Evolutionary conservation across 2,888 invertebrate species (phyloP).

Genomic region (Periphyllus acericola): DNA sequence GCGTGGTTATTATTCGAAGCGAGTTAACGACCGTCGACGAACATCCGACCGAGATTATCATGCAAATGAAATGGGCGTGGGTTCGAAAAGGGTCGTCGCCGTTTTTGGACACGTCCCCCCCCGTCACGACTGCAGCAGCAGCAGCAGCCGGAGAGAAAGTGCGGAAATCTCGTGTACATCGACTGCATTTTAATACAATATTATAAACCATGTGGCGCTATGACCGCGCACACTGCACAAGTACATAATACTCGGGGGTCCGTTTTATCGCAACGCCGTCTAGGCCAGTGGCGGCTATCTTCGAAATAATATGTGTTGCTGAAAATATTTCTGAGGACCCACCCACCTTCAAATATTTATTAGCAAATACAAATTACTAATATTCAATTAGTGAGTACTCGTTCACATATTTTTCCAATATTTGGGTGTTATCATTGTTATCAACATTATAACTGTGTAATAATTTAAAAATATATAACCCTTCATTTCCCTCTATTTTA

Average conservation of each 20-base stretch:
- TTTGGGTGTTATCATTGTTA: too few species aligned
- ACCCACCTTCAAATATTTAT: too few species aligned
- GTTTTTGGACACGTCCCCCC: constrained; percentile 23
- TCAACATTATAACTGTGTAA: too few species aligned
- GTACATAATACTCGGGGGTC: neutral
- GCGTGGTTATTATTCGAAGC: constrained; percentile 40
- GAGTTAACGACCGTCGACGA: constrained; percentile 57
- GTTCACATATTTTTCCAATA: too few species aligned
- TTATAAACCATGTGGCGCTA: neutral
- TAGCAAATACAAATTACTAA: too few species aligned
- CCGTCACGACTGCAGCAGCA: neutral
- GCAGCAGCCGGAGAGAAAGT: neutral
- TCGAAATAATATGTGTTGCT: too few species aligned
- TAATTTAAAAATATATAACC: too few species aligned
- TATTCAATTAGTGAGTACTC: too few species aligned
- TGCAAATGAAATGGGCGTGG: constrained; percentile 62
- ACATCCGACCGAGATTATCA: constrained; percentile 55
- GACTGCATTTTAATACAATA: neutral
- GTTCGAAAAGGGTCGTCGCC: constrained; percentile 34
- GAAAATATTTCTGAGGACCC: too few species aligned
- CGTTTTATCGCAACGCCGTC: neutral
- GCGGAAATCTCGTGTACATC: neutral
- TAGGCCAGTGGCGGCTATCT: too few species aligned
- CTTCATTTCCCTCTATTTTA: too few species aligned
- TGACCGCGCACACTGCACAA: neutral